These are phyloP conservation scores for Invenusta paracnida DNA, from an alignment of 2,888 invertebrate genomes.

Conservation along the genomic window DNA sequence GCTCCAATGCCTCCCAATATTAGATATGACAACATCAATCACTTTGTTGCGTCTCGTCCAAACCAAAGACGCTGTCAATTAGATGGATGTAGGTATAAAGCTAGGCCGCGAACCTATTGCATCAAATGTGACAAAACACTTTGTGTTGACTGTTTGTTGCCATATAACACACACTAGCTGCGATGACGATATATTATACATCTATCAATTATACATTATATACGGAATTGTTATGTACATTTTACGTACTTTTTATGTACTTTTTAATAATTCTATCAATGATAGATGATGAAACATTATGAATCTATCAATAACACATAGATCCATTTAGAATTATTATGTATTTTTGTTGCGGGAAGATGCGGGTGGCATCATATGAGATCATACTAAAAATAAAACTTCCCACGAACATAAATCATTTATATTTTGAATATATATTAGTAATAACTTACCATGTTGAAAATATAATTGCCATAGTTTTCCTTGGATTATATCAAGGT, in stretches of 20 bases:
- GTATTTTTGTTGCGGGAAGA: neutral
- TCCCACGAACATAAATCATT: neutral
- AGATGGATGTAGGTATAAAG: neutral
- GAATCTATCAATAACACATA: neutral
- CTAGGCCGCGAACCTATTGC: neutral
- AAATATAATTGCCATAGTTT: neutral
- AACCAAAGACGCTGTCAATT: conserved; percentile 9
- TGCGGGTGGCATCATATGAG: conserved; percentile 3
- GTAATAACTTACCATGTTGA: neutral
- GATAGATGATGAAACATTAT: neutral
- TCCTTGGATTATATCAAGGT: neutral
- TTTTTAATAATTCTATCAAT: neutral
- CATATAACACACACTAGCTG: conserved; percentile 8
- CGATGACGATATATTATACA: neutral
- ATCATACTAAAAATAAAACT: neutral
- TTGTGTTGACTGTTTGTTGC: neutral
- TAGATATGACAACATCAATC: conserved; percentile 6
- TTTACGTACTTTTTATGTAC: neutral
- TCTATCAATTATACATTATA: neutral
- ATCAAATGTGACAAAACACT: conserved; percentile 29
- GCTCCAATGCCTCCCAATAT: neutral
- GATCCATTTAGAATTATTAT: neutral
- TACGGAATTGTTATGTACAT: neutral
- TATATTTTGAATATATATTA: neutral
- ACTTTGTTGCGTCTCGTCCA: neutral